phyloP scores from a whole-genome alignment of 2,888 invertebrate genomes.

The Horisme vitalbata region DNA sequence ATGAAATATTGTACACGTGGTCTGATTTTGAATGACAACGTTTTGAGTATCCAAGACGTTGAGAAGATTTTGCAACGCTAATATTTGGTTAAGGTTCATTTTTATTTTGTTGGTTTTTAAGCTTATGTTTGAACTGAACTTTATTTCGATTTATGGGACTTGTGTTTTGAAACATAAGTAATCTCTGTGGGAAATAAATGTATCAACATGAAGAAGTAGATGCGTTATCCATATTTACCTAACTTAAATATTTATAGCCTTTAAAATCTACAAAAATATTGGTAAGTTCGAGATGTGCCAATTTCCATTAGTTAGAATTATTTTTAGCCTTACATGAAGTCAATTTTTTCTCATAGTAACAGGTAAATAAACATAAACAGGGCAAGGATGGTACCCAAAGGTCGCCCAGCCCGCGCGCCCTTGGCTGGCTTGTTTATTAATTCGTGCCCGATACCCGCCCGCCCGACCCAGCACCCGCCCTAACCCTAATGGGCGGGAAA shows the following conservation, averaged over 20 bases:
- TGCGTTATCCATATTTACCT: too few relatives aligned
- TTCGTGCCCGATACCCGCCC: conserved; percentile 68
- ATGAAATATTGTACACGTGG: conserved; percentile 89
- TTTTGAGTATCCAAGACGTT: conserved; percentile 74
- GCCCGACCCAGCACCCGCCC: conserved; percentile 57
- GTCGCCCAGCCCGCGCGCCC: conserved; percentile 63
- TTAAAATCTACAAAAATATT: too few relatives aligned
- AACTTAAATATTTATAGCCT: too few relatives aligned
- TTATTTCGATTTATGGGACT: background rate
- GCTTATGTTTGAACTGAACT: background rate
- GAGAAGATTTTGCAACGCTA: conserved; percentile 10
- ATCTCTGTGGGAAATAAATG: too few relatives aligned
- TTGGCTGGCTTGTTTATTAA: conserved; percentile 79
- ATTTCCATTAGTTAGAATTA: too few relatives aligned
- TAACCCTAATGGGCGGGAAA: conserved; percentile 73
- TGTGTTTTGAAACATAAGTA: too few relatives aligned
- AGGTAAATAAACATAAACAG: conserved; percentile 56
- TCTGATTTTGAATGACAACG: conserved; percentile 88
- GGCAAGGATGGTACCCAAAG: conserved; percentile 60
- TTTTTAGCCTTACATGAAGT: background rate
- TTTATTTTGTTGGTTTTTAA: conserved; percentile 23
- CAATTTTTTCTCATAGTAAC: conserved; percentile 22
- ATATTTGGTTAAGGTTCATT: conserved; percentile 48
- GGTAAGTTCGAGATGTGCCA: too few relatives aligned
- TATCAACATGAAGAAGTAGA: too few relatives aligned